Evolutionary conservation across 2,888 invertebrate genomes (phyloP).

Genomic region (Euclidia mi): DNA sequence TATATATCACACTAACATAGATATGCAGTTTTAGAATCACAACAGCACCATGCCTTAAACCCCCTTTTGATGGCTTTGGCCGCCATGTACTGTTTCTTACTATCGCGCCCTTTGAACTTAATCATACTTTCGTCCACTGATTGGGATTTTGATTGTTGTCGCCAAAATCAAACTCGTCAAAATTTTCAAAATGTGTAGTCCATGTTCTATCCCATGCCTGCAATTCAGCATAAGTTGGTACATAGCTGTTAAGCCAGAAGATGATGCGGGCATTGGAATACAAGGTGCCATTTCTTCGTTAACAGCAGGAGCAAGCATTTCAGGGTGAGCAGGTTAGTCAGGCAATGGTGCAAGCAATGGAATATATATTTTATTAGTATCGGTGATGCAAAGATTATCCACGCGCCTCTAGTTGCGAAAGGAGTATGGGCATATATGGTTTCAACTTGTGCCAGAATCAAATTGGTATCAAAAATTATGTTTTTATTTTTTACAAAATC

Average conservation of each 20-base stretch:
- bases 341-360: constrained; percentile 2
- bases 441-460: too few relatives aligned
- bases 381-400: too few relatives aligned
- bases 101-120: constrained; percentile 37
- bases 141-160: constrained; percentile 26
- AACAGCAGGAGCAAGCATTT: constrained; percentile 9
- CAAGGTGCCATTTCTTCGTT: constrained; percentile 7
- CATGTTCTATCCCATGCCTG: constrained; percentile 23
- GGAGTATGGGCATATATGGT: too few relatives aligned
- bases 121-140: constrained; percentile 37
- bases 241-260: constrained; percentile 6
- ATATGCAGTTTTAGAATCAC: background rate
- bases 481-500: too few relatives aligned
- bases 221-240: constrained; percentile 26
- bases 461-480: too few relatives aligned
- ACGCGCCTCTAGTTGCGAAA: too few relatives aligned
- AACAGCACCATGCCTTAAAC: constrained; percentile 52
- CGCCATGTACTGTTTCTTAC: constrained; percentile 54
- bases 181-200: constrained; percentile 24
- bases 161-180: constrained; percentile 18
- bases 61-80: constrained; percentile 55
- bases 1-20: too few relatives aligned
- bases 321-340: constrained; percentile 7
- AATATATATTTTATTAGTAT: background rate
- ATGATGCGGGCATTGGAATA: background rate